These are phyloP conservation scores for Chamaetylas fuelleborni DNA, from an alignment of 2,113 vertebrate genomes.

Conservation along the genomic window DNA sequence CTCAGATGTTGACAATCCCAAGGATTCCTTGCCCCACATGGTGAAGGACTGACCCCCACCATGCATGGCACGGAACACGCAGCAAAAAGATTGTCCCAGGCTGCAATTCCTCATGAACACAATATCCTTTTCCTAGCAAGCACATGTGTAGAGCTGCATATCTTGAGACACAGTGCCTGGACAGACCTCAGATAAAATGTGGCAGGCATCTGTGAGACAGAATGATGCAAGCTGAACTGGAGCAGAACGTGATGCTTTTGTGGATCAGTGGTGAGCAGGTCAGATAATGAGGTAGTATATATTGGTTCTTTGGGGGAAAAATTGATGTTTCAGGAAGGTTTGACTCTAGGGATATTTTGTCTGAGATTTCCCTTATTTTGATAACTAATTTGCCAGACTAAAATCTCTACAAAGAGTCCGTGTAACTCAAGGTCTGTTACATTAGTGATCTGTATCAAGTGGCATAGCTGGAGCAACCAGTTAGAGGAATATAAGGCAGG, in stretches of 20 bases:
- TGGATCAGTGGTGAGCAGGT: neutral
- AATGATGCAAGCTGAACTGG: neutral
- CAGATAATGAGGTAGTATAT: neutral
- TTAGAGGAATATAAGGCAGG: conserved; percentile 7
- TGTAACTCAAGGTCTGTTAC: neutral
- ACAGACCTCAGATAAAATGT: neutral
- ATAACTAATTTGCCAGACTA: neutral
- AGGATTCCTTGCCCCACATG: neutral
- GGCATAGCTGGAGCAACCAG: neutral
- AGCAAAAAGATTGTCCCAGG: neutral
- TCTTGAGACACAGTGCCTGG: neutral
- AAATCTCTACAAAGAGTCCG: neutral
- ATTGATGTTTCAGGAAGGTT: neutral
- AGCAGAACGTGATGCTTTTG: neutral
- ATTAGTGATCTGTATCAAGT: neutral
- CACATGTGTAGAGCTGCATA: neutral
- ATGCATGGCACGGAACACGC: accelerated
- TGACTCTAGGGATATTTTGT: neutral
- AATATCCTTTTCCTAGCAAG: neutral
- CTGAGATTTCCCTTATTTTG: neutral
- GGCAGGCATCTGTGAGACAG: neutral
- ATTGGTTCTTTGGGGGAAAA: neutral
- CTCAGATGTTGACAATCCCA: neutral
- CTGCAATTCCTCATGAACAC: neutral
- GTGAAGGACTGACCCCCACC: neutral